Base-by-base conservation (phyloP, 2,888 invertebrate species). In the Strigamia maritima region DNA sequence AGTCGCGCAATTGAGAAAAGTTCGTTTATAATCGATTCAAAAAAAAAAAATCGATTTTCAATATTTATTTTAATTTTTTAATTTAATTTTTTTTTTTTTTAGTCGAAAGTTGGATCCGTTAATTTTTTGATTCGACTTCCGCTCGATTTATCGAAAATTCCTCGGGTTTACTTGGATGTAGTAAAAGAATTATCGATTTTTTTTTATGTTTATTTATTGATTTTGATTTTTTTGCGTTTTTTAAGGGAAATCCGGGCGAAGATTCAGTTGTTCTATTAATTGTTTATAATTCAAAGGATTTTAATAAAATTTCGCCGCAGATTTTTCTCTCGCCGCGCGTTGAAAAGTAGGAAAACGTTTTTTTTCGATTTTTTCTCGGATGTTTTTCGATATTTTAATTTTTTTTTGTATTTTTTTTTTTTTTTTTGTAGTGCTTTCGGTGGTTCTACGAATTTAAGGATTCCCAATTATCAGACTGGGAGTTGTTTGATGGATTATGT, bases 61-160 rank as follows among this genome's bases (percentile, higher is more conserved):
- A 60, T 8, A 60, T 65, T 40, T 10, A 10, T 40, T 40, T 40
- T 40, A 8, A 40, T 40, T 10, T 10, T 40, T 40, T 65, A 65
- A 65, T n/a, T n/a, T n/a, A n/a, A n/a, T n/a, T n/a, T n/a, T n/a
- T n/a, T n/a, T n/a, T n/a, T n/a, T 22, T 77, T 78, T 76, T 75
- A 81, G 79, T 80, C 60, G 38, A 79, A 82, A 78, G 86, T 86
- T 80, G 90, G 90, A 82, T 85, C 87, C 35, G 89, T 90, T 0
- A 89, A 89, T 84, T 91, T 93, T 84, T 84, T 92, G 38, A 90
- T 93, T 80, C 89, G 87, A 83, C 86, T 93, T 2, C 88, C 90
- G 82, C 87, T 92, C 38, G 90, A 92, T 83, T 90, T 89, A 82
- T 88, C 90, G 16, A 86, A 87, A 81, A 85, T 93, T 80, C 91